Evolutionary conservation across 2,797 vertebrate genomes (phyloP).

Genomic region (Enteromius unitaeniatus): DNA sequence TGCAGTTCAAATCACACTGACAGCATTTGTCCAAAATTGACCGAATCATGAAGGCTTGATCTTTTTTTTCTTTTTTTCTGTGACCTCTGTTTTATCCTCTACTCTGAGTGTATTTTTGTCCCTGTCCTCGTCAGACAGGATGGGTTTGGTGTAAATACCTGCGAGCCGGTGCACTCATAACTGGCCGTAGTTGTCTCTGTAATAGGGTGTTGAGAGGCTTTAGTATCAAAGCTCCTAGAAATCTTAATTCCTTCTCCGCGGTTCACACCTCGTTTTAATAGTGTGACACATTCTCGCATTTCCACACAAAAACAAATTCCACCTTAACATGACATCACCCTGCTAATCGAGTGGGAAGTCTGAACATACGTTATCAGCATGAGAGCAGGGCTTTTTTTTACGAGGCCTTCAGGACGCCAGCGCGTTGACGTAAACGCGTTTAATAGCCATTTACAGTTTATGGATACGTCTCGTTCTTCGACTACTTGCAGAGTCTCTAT

Average conservation of each 20-base stretch:
- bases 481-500: slow-evolving; percentile 10
- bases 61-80: background rate
- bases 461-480: slow-evolving; percentile 5
- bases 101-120: slow-evolving; percentile 88
- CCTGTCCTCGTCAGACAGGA: slow-evolving; percentile 57
- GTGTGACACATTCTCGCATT: slow-evolving; percentile 68
- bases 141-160: slow-evolving; percentile 37
- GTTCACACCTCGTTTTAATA: slow-evolving; percentile 29
- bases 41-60: background rate
- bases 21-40: background rate
- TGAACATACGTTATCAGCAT: background rate
- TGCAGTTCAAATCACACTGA: background rate
- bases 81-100: slow-evolving; percentile 92
- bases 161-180: slow-evolving; percentile 17
- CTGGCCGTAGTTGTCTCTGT: slow-evolving; percentile 59
- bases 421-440: slow-evolving; percentile 30
- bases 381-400: slow-evolving; percentile 42
- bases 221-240: slow-evolving; percentile 55
- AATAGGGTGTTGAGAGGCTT: slow-evolving; percentile 55
- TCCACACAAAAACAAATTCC: slow-evolving; percentile 68
- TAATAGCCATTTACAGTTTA: slow-evolving; percentile 39
- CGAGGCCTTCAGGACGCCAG: background rate
- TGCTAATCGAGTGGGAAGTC: background rate
- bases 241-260: slow-evolving; percentile 62
- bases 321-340: slow-evolving; percentile 1